Evolutionary conservation across 2,113 vertebrate species (phyloP), one percentile per base, ranked within the genome.

Genomic region (Ardeotis arabs): DNA sequence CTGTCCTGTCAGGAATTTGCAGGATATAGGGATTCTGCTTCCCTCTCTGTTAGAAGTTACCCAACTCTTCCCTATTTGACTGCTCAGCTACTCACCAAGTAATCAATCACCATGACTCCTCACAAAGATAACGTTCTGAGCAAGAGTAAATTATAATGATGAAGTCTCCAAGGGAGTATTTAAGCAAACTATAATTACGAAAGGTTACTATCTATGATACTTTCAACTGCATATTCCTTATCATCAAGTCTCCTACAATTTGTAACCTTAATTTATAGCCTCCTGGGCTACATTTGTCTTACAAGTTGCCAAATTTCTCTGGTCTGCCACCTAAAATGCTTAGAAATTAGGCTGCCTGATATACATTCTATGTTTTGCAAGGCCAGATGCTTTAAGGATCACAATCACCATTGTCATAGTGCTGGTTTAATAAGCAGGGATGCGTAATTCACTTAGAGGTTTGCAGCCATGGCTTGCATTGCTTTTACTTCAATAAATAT

Each of bases 101-200:
- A 77, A 92, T 94, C 91, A 89, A 84, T 93, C 84, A 93, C 62
- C 31, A 22, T 5, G 35, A 89, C 66, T 79, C 63, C 63, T 84
- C 78, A 78, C 50, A 60, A 76, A 92, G 90, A 92, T 84, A 94
- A 91, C 4, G 2, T 86, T 93, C 75, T 74, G 44, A 85, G 59
- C 33, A 85, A 74, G 47, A 69, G 55, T 83, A 93, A 95, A 93
- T 96, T 91, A 62, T 62, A 91, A 93, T 24, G 86, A 78, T 75
- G 56, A 83, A 66, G 93, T 81, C 72, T 92, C 78, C 67, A 82
- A 84, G 49, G 82, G 86, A 90, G 67, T 59, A 79, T 93, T 95
- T 95, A 96, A 91, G 69, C 75, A 90, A 95, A 80, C 23, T 39
- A 15, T 72, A 88, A 96, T 90, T 94, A 87, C 68, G 44, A 49